phyloP scores from a whole-genome alignment of 2,113 vertebrate genomes.

The Empidonax alnorum region DNA sequence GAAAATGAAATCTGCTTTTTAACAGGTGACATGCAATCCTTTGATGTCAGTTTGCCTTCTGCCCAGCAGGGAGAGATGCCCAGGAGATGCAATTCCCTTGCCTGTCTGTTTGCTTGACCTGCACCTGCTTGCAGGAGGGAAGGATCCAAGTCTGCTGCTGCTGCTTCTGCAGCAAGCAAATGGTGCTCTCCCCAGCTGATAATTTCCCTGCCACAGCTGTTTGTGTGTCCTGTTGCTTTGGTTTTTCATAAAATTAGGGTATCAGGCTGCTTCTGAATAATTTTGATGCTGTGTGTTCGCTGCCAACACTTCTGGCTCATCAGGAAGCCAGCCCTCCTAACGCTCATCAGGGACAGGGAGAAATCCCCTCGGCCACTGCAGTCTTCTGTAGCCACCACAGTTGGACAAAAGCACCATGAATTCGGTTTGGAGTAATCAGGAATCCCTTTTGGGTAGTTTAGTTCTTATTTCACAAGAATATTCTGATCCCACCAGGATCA shows the following conservation, averaged over 20 bases:
- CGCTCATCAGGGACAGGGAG: neutral
- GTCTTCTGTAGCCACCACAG: neutral
- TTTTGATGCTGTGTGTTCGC: neutral
- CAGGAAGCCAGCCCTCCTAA: neutral
- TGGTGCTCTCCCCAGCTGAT: neutral
- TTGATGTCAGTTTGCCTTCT: neutral
- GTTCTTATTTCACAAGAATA: neutral
- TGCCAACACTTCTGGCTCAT: neutral
- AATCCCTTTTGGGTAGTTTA: neutral
- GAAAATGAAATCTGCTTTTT: neutral
- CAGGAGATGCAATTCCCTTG: neutral
- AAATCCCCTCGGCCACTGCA: neutral
- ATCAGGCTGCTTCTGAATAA: neutral
- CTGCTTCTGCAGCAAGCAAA: neutral
- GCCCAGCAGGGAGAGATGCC: neutral
- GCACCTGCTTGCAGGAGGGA: conserved; percentile 6
- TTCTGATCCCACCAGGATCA: neutral
- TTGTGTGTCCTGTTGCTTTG: neutral
- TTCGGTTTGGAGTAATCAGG: neutral
- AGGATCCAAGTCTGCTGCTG: neutral
- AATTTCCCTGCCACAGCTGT: neutral
- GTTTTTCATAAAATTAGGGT: conserved; percentile 12
- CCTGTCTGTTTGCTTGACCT: neutral
- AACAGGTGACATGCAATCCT: neutral
- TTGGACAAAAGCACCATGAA: neutral